Evolutionary conservation across 2,888 invertebrate species (phyloP), one percentile per base, ranked within the genome.

Genomic region (Sisyra nigra): DNA sequence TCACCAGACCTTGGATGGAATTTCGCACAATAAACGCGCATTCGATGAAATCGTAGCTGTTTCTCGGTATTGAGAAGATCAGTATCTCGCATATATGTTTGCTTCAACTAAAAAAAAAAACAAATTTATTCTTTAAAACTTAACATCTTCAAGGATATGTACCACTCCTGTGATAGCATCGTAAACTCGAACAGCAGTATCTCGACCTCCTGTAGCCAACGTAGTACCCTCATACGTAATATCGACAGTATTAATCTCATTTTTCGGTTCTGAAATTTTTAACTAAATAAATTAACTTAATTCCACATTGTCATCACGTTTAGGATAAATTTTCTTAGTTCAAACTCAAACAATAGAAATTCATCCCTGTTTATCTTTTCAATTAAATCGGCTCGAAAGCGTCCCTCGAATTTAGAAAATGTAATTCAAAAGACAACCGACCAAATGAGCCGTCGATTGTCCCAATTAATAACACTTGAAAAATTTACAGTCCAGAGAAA

Each of bases 1-100:
- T 57, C 54, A 0, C 61, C 57, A 39, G 59, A 58, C 35, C 61
- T 54, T 1, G 61, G 60, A 50, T 72, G 71, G 48, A 68, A 69
- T 38, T 61, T 63, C 35, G 69, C 45, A 1, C 71, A 67, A 46
- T 56, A 60, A 46, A 63, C 54, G 45, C 58, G 53, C 55, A 57
- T 54, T 29, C 50, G 47, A 45, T 61, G 61, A 48, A 50, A 57
- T 40, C 50, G 29, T 13, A 19, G 19, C 34, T 7, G 30, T 11
- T 38, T 11, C n/a, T 45, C 18, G 15, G 14, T 4, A 10, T 10
- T 14, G 31, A 29, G 10, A 31, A 11, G 11, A 31, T 14, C 14
- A 6, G 11, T 15, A 5, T 19, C 40, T 24, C 24, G 24, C 3
- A 3, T 24, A 33, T 1, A 18, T 19, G 65, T 24, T 24, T 24